Conservation (phyloP, 30 jellyfish, hydroid and myxozoan genomes). For the Sanderia malayensis region DNA sequence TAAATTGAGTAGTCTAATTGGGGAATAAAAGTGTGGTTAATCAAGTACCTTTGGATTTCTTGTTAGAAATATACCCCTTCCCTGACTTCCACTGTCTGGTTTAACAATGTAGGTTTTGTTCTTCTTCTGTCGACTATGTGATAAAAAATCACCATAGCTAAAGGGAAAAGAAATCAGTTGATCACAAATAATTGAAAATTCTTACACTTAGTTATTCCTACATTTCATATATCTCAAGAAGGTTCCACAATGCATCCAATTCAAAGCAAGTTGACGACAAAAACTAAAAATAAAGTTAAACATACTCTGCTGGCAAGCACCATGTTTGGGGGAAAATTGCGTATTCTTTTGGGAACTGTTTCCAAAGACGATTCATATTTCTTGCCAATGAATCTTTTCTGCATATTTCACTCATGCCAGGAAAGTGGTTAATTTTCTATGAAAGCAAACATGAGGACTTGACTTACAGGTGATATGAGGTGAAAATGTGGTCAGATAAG, state of each 20-base stretch:
- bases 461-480: too few relatives aligned
- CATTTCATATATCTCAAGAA: too few relatives aligned
- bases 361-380: slow-evolving; percentile 94
- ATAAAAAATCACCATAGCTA: slow-evolving; percentile 92
- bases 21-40: too few relatives aligned
- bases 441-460: not conserved
- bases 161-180: not conserved
- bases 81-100: slow-evolving; percentile 98
- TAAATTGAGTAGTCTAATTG: too few relatives aligned
- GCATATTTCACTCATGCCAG: slow-evolving; percentile 99
- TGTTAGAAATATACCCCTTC: slow-evolving; percentile 90
- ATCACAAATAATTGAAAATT: too few relatives aligned
- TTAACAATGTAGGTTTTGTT: slow-evolving; percentile 80
- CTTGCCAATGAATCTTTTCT: slow-evolving; percentile 90
- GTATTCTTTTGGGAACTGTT: slow-evolving; percentile 92
- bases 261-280: not conserved
- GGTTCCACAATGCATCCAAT: not conserved
- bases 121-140: slow-evolving; percentile 74
- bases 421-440: slow-evolving; percentile 94
- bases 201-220: too few relatives aligned
- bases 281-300: not conserved
- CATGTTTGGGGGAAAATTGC: slow-evolving; percentile 94
- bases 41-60: slow-evolving; percentile 95
- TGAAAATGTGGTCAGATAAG: too few relatives aligned
- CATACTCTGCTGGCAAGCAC: slow-evolving; percentile 99